These are phyloP conservation scores for Iselma pallidipennis DNA, from an alignment of 2,888 invertebrate genomes.

Conservation along the genomic window DNA sequence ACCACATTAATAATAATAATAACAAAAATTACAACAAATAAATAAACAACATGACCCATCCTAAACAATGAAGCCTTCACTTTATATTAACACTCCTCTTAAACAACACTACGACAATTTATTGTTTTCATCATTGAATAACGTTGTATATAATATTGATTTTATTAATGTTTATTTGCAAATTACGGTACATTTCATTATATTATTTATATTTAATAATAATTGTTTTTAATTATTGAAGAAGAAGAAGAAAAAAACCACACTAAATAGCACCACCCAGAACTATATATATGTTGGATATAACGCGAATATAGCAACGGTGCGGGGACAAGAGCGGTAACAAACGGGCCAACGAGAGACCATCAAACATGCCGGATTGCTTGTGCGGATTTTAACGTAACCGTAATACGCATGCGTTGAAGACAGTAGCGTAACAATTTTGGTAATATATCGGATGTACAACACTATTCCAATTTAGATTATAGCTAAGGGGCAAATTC, in stretches of 20 bases:
- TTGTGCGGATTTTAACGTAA: background rate
- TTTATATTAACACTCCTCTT: conserved; percentile 16
- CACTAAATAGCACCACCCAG: conserved; percentile 32
- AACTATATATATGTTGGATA: conserved; percentile 42
- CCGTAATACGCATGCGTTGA: background rate
- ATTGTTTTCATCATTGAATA: conserved; percentile 13
- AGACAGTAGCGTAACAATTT: background rate
- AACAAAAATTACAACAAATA: conserved; percentile 42
- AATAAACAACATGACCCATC: conserved; percentile 53
- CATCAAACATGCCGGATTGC: conserved; percentile 7
- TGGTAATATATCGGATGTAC: too few species aligned
- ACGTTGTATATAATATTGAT: background rate
- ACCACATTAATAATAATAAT: conserved; percentile 9
- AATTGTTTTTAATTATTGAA: background rate
- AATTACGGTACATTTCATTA: conserved; percentile 3
- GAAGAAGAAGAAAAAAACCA: background rate
- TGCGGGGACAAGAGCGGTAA: conserved; percentile 34
- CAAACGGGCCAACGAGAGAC: conserved; percentile 31
- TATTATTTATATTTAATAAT: conserved; percentile 5
- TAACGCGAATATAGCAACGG: conserved; percentile 29
- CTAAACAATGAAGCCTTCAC: conserved; percentile 36
- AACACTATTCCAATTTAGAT: too few species aligned
- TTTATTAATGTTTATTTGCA: background rate
- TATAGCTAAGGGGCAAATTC: too few species aligned
- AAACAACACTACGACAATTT: conserved; percentile 5